Base-by-base conservation (phyloP, 2,888 invertebrate genomes). In the Drosophila leonis region DNA sequence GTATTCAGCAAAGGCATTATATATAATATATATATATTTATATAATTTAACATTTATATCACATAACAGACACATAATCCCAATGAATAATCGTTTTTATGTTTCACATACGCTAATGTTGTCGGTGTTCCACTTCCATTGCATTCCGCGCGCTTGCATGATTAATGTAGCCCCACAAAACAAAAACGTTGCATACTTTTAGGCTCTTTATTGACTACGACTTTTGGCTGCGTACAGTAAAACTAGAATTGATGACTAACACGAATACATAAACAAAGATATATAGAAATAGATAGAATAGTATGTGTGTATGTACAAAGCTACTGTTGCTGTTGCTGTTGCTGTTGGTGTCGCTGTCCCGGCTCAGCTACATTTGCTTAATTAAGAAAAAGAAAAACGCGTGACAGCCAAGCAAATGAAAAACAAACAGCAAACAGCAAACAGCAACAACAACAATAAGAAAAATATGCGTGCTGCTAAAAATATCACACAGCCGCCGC, bases 401-500 rank as follows among this genome's bases (percentile, higher is more conserved):
- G 61, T 63, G 44, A 63, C 35, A 41, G 33, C 33, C 35, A 48
- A 54, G 41, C 62, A 49, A 56, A 55, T 56, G 51, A 54, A 61
- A 27, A 37, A 27, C 44, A 67, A 59, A 49, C 63, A 62, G 20
- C 49, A 56, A 55, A 18, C 29, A 13, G 13, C 24, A 24, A 39
- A 18, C 20, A 51, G 8, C 18, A 31, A 18, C n/a, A 31, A 27
- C 15, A 46, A 46, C 37, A 39, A 39, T 4, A 20, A 44, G 33
- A 63, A 33, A 13, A 6, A 37, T 9, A 31, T 35, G 42, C 52
- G 62, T 49, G 54, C 46, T 54, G 78, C 80, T 72, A 65, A 75
- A 75, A 80, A 77, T 83, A 83, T 85, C 81, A 83, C 83, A 72
- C 78, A 85, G 75, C 67, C 85, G 80, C 66, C 75, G 51, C 72